Percentiles rank a stretch among this genome's conserved stretches.
These are phyloP conservation scores for Exocentrus adspersus DNA, from an alignment of 2,888 invertebrate species.

Conservation along the genomic window DNA sequence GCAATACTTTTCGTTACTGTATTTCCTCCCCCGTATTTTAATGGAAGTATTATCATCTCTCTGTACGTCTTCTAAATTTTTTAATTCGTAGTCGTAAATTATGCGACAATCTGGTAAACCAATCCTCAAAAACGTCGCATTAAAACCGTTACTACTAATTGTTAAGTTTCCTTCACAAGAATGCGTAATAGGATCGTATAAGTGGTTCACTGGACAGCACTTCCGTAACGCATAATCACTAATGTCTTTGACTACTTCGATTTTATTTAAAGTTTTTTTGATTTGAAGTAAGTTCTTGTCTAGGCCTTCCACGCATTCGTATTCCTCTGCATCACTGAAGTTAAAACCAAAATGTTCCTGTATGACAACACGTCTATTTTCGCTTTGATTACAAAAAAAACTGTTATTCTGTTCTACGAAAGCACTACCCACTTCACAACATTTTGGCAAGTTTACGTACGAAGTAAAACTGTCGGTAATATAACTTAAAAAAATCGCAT, in stretches of 20 bases:
- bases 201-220: slow-evolving; percentile 12
- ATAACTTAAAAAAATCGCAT: background rate
- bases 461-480: background rate
- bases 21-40: background rate
- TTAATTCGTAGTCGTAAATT: slow-evolving; percentile 42
- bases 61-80: slow-evolving; percentile 23
- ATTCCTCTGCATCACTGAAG: background rate
- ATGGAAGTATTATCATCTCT: background rate
- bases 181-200: slow-evolving; percentile 12
- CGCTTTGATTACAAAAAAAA: background rate
- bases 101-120: slow-evolving; percentile 45
- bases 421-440: slow-evolving; percentile 10
- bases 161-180: slow-evolving; percentile 1
- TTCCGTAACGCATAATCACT: background rate
- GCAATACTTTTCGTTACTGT: slow-evolving; percentile 36
- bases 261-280: background rate
- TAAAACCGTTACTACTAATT: background rate
- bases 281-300: background rate
- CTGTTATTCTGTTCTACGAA: background rate
- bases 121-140: background rate
- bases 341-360: background rate
- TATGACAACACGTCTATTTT: background rate
- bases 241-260: background rate
- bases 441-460: background rate
- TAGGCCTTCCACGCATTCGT: slow-evolving; percentile 11